Evolutionary conservation across 2,113 vertebrate genomes (phyloP).

Genomic region (Thamnaconus septentrionalis): DNA sequence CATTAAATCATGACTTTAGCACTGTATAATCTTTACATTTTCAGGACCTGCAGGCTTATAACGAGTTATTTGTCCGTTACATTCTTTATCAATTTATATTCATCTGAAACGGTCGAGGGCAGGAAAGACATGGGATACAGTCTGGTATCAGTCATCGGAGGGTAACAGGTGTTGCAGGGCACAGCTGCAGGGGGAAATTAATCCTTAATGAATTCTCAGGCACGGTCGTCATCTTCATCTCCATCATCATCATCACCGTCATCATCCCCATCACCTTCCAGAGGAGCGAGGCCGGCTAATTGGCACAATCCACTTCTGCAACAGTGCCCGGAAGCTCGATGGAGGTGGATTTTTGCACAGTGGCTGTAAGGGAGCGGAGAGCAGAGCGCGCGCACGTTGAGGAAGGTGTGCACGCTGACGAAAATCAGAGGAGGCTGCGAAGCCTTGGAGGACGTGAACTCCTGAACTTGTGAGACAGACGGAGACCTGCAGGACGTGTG

Average conservation of each 20-base stretch:
- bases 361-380: no score
- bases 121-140: no score
- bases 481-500: background rate
- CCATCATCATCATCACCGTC: conserved; percentile 10
- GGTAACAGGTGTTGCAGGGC: conserved; percentile 6
- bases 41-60: no score
- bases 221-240: conserved; percentile 20
- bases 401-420: conserved; percentile 1
- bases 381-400: background rate
- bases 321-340: background rate
- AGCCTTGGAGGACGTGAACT: conserved; percentile 46
- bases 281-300: conserved; percentile 9
- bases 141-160: no score
- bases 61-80: no score
- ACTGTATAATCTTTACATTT: no score
- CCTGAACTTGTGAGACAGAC: conserved; percentile 28
- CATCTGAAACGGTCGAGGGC: no score
- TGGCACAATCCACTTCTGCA: conserved; percentile 14
- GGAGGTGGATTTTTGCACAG: background rate
- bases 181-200: conserved; percentile 24
- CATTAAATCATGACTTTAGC: no score
- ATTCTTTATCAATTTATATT: no score
- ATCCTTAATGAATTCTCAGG: conserved; percentile 22
- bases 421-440: conserved; percentile 1
- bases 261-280: no score